phyloP scores from a whole-genome alignment of 2,113 vertebrate species.

The Sphaerodactylus townsendi region DNA sequence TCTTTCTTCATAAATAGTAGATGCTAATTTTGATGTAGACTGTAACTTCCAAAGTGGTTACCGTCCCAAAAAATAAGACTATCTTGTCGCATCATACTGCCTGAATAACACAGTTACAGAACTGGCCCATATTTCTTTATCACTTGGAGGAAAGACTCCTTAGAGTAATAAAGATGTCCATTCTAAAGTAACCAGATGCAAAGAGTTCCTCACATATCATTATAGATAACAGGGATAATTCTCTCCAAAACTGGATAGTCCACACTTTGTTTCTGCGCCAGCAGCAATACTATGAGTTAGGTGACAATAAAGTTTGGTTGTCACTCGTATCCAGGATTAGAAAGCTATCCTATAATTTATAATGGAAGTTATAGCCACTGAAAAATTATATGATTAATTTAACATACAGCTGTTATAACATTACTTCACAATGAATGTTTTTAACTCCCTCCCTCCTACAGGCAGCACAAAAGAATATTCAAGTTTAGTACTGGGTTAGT shows the following conservation, averaged over 20 bases:
- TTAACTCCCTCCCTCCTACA: constrained; percentile 33
- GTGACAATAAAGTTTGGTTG: constrained; percentile 1
- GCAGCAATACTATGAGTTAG: not conserved
- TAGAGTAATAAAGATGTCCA: not conserved
- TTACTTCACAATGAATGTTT: constrained; percentile 26
- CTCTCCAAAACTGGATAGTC: not conserved
- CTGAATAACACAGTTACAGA: not conserved
- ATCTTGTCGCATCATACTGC: not conserved
- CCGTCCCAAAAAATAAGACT: not conserved
- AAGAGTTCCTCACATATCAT: not conserved
- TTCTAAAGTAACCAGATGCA: not conserved
- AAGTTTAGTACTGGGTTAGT: constrained; percentile 13
- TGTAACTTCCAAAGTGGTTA: not conserved
- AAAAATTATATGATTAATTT: constrained; percentile 2
- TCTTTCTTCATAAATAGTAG: not conserved
- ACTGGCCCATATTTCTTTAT: not conserved
- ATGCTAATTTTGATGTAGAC: not conserved
- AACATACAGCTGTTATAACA: not conserved
- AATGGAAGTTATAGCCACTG: not conserved
- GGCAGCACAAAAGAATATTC: constrained; percentile 10
- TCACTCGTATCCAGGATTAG: not conserved
- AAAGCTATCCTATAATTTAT: not conserved
- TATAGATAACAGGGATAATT: not conserved
- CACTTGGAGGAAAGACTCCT: not conserved
- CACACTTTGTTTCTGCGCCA: not conserved